These are phyloP conservation scores for Heteropelma amictum DNA, from an alignment of 2,888 invertebrate genomes.

Conservation along the genomic window DNA sequence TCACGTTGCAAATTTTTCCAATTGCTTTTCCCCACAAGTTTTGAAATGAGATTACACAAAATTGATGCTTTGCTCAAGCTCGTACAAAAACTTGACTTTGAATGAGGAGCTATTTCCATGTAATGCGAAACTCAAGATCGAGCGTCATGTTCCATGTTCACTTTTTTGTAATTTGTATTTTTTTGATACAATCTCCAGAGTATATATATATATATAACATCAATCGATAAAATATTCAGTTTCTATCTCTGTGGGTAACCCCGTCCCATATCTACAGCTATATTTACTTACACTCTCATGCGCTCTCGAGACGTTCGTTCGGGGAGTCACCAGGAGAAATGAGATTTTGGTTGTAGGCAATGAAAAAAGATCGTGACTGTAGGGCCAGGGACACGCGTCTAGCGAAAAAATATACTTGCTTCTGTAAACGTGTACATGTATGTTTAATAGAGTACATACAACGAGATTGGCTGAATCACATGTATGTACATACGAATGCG, in stretches of 20 bases:
- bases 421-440: conserved; percentile 1
- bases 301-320: conserved; percentile 55
- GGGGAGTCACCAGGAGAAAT: conserved; percentile 63
- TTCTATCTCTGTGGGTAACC: conserved; percentile 20
- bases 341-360: conserved; percentile 46
- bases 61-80: too few species aligned
- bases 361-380: neutral
- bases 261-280: neutral
- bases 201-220: neutral
- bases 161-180: too few species aligned
- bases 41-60: too few species aligned
- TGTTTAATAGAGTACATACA: conserved; percentile 34
- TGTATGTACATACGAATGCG: neutral
- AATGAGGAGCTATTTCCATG: too few species aligned
- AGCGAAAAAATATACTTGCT: conserved; percentile 10
- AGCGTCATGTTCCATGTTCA: too few species aligned
- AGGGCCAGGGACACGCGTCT: conserved; percentile 19
- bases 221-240: conserved; percentile 47
- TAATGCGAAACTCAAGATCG: too few species aligned
- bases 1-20: too few species aligned
- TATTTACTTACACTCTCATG: conserved; percentile 39
- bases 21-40: too few species aligned
- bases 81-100: too few species aligned
- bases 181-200: too few species aligned
- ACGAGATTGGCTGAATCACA: conserved; percentile 10